Conservation (phyloP, 1,140 invertebrate species). For the Nymphalis io region DNA sequence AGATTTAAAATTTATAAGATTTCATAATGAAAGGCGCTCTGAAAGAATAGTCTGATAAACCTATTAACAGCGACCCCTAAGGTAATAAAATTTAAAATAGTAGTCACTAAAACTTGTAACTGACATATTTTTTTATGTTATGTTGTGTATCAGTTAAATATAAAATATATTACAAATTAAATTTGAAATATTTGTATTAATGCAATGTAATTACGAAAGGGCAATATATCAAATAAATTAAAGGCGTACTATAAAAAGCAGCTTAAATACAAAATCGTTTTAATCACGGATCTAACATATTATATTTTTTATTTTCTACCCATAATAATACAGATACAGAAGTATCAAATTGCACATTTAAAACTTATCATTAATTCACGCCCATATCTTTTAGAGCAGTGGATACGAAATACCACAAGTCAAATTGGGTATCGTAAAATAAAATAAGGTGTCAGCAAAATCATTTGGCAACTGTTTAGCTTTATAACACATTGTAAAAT, state of each 20-base stretch:
- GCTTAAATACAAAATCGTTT: neutral
- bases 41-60: too few relatives aligned
- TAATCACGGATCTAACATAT: neutral
- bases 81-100: too few relatives aligned
- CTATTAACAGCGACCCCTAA: too few relatives aligned
- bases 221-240: too few relatives aligned
- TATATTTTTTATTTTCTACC: neutral
- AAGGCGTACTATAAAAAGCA: neutral
- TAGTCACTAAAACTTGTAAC: too few relatives aligned
- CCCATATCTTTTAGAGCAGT: conserved; percentile 24
- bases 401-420: conserved; percentile 48
- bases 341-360: conserved; percentile 17
- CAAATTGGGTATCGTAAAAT: conserved; percentile 45
- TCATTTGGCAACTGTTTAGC: conserved; percentile 45
- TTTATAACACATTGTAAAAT: conserved; percentile 44
- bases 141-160: too few relatives aligned
- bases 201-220: too few relatives aligned
- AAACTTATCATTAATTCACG: conserved; percentile 26
- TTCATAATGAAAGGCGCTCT: too few relatives aligned
- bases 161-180: too few relatives aligned
- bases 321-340: neutral
- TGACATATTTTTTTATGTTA: too few relatives aligned
- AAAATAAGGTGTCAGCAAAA: conserved; percentile 38
- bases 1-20: too few relatives aligned
- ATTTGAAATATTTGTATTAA: too few relatives aligned